Percentiles rank a stretch among this genome's conserved stretches.
Evolutionary conservation across 2,113 vertebrate species (phyloP).

Genomic region (Perognathus longimembris): DNA sequence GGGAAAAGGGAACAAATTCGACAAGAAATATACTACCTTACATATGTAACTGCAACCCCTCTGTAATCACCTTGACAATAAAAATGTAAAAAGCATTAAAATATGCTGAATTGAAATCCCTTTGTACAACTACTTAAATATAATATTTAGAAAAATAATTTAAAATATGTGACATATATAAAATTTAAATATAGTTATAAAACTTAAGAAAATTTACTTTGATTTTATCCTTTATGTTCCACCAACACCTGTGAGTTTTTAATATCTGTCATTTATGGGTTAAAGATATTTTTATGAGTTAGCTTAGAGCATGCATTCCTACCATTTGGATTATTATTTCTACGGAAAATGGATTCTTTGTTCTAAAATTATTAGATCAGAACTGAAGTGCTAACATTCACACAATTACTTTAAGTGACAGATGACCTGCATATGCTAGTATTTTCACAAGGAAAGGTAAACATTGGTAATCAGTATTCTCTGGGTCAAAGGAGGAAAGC

Average conservation of each 20-base stretch:
- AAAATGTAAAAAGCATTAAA: neutral
- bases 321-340: neutral
- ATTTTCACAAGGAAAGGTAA: conserved; percentile 6
- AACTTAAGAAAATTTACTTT: conserved; percentile 28
- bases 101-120: neutral
- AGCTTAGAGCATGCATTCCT: neutral
- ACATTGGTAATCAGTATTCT: neutral
- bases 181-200: neutral
- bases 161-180: neutral
- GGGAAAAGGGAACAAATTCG: too few species aligned
- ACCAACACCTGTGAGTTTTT: conserved; percentile 29
- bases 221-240: conserved; percentile 8
- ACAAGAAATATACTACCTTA: too few species aligned
- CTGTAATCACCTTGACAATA: too few species aligned
- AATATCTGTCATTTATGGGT: conserved; percentile 6
- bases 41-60: too few species aligned
- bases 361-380: neutral
- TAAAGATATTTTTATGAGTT: conserved; percentile 1
- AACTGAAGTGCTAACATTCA: conserved; percentile 25
- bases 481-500: conserved; percentile 20
- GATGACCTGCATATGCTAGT: neutral
- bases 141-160: neutral
- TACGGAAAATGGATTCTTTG: neutral
- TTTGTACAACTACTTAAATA: neutral
- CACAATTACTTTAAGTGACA: neutral